Base-by-base conservation (phyloP, 1,140 invertebrate genomes). In the Microplitis demolitor region DNA sequence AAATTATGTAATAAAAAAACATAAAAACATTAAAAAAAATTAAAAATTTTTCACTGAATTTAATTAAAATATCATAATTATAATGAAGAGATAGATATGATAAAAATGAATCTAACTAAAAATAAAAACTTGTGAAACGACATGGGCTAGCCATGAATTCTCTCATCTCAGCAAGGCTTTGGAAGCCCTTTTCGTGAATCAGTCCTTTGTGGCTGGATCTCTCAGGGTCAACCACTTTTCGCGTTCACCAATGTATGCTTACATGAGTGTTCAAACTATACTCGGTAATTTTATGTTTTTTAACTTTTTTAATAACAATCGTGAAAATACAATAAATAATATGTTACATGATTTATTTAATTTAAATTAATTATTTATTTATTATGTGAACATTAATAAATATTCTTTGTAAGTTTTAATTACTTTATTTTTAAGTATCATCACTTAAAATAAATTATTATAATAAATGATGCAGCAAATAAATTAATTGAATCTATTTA, bases 171-270 rank as follows among this genome's bases (percentile, higher is more conserved):
- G 66, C 68, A 45, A 39, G 69, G 60, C 73, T 71, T 68, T 72
- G 74, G 74, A 77, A 77, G 79, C 79, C 77, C 78, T 78, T 66
- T 78, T 76, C 79, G 81, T 86, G 85, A 86, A 84, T 86, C 85
- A 85, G 84, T 85, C 83, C 83, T 86, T 87, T 86, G 82, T 85
- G 80, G 81, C 78, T 77, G 80, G 79, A 79, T 81, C 76, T 83
- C 80, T 86, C 85, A 87, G 85, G 85, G 85, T 86, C 85, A 87
- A 85, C 85, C 82, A 82, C 84, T 87, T 87, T 87, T 75, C 82
- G 82, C 74, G 37, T 77, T 78, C 54, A 77, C 77, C 73, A 74
- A 78, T 74, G 74, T 71, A 66, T 68, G 58, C 75, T 67, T 64
- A 76, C 74, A 77, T 75, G 77, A 64, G 56, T 34, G 72, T 76